Conservation (phyloP, 2,113 vertebrate genomes). For the Lepus europaeus region DNA sequence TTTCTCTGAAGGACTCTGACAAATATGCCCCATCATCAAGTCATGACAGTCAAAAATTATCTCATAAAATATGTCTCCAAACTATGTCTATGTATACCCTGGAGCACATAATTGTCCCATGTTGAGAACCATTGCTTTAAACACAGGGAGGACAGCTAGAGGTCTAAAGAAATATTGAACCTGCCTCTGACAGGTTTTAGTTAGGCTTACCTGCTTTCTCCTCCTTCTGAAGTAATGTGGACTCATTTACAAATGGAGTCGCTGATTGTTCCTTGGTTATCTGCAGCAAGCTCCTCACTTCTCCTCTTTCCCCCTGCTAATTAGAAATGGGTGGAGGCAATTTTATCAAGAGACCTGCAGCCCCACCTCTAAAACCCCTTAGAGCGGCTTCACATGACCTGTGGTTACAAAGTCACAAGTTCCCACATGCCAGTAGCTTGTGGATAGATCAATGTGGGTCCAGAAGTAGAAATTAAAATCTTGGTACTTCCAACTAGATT, state of each 20-base stretch:
- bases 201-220: background rate
- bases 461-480: background rate
- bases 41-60: background rate
- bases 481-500: background rate
- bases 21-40: background rate
- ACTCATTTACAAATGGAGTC: background rate
- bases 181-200: too few relatives aligned
- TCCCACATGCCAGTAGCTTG: background rate
- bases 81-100: background rate
- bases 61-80: background rate
- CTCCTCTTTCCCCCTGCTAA: background rate
- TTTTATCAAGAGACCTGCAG: background rate
- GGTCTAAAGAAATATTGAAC: background rate
- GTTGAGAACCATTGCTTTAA: background rate
- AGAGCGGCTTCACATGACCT: background rate
- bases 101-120: background rate
- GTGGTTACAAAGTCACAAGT: background rate
- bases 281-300: background rate
- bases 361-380: background rate
- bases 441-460: background rate
- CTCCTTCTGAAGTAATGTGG: background rate
- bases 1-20: background rate
- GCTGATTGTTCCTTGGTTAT: background rate
- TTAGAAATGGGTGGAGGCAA: background rate
- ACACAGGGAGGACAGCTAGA: background rate